These are phyloP conservation scores for Phoebastria nigripes DNA, from an alignment of 2,797 vertebrate genomes.

Conservation along the genomic window DNA sequence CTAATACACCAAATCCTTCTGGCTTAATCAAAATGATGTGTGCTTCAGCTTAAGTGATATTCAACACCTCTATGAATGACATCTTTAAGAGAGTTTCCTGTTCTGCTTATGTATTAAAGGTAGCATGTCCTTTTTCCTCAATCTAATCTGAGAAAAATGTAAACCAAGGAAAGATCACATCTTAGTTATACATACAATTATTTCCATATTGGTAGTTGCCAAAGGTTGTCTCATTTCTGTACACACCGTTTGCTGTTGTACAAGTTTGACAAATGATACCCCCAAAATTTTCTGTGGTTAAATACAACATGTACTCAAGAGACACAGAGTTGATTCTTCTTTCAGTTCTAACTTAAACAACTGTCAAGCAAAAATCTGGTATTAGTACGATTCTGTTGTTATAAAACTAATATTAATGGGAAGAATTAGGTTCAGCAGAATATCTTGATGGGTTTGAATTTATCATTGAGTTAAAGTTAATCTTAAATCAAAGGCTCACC, in stretches of 20 bases:
- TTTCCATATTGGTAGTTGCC: not conserved
- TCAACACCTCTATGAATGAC: not conserved
- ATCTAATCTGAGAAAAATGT: not conserved
- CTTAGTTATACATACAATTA: not conserved
- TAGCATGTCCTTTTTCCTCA: not conserved
- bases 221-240: not conserved
- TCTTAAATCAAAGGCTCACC: conserved; percentile 4
- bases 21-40: not conserved
- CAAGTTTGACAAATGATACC: not conserved
- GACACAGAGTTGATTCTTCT: not conserved
- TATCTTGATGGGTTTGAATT: not conserved
- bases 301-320: not conserved
- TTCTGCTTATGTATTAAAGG: not conserved
- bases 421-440: not conserved
- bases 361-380: not conserved
- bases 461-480: not conserved
- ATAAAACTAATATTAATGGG: not conserved
- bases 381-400: not conserved
- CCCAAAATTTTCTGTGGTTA: not conserved
- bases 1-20: not conserved
- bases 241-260: not conserved
- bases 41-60: not conserved
- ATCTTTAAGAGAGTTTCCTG: not conserved
- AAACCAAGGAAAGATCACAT: not conserved
- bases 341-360: not conserved